A percentile compares a stretch with the other conserved stretches of the same genome.
Evolutionary conservation across 2,113 vertebrate species (phyloP).

Genomic region (Lathamus discolor): DNA sequence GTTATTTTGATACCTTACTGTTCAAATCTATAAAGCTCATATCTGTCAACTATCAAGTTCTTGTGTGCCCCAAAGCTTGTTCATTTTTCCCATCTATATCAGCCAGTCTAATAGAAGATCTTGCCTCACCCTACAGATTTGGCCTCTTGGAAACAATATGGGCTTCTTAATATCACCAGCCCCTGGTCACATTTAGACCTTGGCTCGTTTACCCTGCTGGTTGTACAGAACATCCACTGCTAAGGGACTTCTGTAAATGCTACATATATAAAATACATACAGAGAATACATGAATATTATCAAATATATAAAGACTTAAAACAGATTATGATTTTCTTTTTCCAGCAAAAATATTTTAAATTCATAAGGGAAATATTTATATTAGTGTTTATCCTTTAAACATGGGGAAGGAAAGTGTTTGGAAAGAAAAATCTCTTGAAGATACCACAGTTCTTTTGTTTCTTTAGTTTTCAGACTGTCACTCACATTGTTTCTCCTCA

Average conservation of each 20-base stretch:
- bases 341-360: background rate
- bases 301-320: background rate
- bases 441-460: slow-evolving; percentile 42
- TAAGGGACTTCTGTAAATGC: background rate
- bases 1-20: slow-evolving; percentile 48
- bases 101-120: background rate
- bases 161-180: background rate
- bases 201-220: background rate
- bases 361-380: slow-evolving; percentile 21
- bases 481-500: slow-evolving; percentile 55
- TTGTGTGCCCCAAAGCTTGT: slow-evolving; percentile 31
- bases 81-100: background rate
- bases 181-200: background rate
- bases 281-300: background rate
- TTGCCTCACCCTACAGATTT: background rate
- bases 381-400: slow-evolving; percentile 36
- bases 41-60: slow-evolving; percentile 2
- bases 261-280: background rate
- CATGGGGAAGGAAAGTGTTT: slow-evolving; percentile 4
- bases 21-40: background rate
- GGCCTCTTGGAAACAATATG: background rate
- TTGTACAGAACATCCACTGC: background rate
- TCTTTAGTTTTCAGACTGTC: slow-evolving; percentile 37
- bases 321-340: background rate
- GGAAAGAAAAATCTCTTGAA: slow-evolving; percentile 30